A percentile compares a stretch with the other conserved stretches of the same genome.
These are phyloP conservation scores for Scleropages formosus DNA, from an alignment of 2,797 vertebrate species.

Conservation along the genomic window DNA sequence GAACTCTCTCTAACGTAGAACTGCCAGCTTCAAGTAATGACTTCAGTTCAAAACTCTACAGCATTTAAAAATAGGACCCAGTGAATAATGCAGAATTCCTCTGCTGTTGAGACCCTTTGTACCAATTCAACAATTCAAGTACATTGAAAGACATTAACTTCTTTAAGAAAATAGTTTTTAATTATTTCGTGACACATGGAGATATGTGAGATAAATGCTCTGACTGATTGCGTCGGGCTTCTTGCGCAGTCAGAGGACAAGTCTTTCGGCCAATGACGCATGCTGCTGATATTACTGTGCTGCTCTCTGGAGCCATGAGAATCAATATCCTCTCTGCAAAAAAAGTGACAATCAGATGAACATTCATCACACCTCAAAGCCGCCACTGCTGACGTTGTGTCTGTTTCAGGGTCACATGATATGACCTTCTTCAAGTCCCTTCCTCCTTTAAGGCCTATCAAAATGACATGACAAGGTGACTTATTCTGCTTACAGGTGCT, in stretches of 20 bases:
- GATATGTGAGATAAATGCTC: background rate
- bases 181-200: background rate
- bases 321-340: background rate
- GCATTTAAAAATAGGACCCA: background rate
- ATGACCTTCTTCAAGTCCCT: no score
- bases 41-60: background rate
- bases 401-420: no score
- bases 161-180: background rate
- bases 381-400: background rate
- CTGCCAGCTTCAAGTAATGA: background rate
- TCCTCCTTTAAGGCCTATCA: no score
- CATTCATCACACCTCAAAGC: conserved; percentile 16
- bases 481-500: no score
- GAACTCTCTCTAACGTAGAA: background rate
- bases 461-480: no score
- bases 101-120: background rate
- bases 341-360: background rate
- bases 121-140: background rate
- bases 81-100: background rate
- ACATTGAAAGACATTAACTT: background rate
- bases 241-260: background rate
- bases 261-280: background rate
- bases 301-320: background rate
- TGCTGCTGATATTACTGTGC: background rate
- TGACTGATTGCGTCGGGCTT: background rate